Conservation (phyloP, 2,888 invertebrate species). For the Trypoxylon attenuatum region DNA sequence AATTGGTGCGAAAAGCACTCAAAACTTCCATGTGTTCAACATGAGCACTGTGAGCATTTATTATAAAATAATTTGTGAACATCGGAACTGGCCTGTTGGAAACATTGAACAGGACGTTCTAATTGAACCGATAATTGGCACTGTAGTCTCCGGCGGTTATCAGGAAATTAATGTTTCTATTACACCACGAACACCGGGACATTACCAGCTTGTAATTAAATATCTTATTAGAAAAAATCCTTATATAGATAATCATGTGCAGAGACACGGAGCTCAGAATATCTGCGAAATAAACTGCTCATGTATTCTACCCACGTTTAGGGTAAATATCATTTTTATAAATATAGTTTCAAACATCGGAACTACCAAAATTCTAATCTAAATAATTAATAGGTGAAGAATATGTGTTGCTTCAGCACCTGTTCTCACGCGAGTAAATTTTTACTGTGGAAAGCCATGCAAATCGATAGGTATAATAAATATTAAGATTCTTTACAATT, state of each 20-base stretch:
- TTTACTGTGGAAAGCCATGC: conserved; percentile 71
- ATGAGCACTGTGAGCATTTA: conserved; percentile 71
- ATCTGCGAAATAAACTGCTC: conserved; percentile 62
- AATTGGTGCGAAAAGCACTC: conserved; percentile 50
- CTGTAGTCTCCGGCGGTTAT: conserved; percentile 61
- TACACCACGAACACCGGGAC: conserved; percentile 62
- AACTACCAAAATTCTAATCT: not conserved
- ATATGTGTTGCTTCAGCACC: conserved; percentile 56
- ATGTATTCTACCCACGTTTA: conserved; percentile 68
- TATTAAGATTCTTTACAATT: not conserved
- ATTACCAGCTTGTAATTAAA: conserved; percentile 63
- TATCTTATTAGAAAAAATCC: conserved; percentile 65
- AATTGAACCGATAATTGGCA: conserved; percentile 57
- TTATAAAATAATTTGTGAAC: conserved; percentile 61
- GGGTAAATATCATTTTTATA: conserved; percentile 56
- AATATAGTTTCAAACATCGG: conserved; percentile 54
- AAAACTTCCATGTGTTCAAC: conserved; percentile 72
- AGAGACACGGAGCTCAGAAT: conserved; percentile 37
- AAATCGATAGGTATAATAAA: conserved; percentile 68
- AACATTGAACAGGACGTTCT: conserved; percentile 45
- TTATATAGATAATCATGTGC: conserved; percentile 40
- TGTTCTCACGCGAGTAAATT: conserved; percentile 64
- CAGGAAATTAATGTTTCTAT: conserved; percentile 62
- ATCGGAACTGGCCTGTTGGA: conserved; percentile 44
- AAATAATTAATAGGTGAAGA: conserved; percentile 22